Percentiles rank a stretch among this genome's conserved stretches.
Evolutionary conservation across 1,140 invertebrate species (phyloP).

Genomic region (Brachionus rubens): DNA sequence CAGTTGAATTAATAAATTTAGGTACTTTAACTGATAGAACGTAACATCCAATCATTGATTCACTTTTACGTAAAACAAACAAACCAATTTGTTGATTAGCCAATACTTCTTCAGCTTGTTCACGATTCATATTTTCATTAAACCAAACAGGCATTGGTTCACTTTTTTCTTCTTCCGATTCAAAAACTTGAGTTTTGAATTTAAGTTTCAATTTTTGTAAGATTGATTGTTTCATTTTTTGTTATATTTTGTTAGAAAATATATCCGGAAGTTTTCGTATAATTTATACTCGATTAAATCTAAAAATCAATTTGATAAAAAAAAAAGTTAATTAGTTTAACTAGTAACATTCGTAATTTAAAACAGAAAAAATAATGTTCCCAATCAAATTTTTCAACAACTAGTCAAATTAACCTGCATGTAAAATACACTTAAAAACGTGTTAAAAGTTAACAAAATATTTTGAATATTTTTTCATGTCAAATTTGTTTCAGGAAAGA

Average conservation of each 20-base stretch:
- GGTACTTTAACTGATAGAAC: constrained; percentile 38
- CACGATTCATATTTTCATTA: not conserved
- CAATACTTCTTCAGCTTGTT: not conserved
- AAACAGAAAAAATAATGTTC: no score
- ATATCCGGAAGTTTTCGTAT: not conserved
- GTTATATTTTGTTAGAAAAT: not conserved
- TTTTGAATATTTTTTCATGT: no score
- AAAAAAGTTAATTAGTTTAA: constrained; percentile 6
- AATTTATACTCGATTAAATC: not conserved
- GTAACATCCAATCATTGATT: not conserved
- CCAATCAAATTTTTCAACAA: no score
- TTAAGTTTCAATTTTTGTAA: constrained; percentile 34
- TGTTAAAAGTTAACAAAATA: no score
- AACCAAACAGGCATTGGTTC: constrained; percentile 18
- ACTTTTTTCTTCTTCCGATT: not conserved
- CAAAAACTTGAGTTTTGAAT: not conserved
- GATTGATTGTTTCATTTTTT: constrained; percentile 36
- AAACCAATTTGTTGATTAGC: not conserved
- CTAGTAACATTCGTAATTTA: constrained; percentile 12
- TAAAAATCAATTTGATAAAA: constrained; percentile 11
- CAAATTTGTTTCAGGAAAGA: no score
- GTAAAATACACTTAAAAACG: no score
- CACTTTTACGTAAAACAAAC: constrained; percentile 21
- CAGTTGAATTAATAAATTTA: not conserved
- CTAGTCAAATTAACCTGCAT: not conserved